Conservation (phyloP, 2,113 vertebrate species). For the Numenius arquata region DNA sequence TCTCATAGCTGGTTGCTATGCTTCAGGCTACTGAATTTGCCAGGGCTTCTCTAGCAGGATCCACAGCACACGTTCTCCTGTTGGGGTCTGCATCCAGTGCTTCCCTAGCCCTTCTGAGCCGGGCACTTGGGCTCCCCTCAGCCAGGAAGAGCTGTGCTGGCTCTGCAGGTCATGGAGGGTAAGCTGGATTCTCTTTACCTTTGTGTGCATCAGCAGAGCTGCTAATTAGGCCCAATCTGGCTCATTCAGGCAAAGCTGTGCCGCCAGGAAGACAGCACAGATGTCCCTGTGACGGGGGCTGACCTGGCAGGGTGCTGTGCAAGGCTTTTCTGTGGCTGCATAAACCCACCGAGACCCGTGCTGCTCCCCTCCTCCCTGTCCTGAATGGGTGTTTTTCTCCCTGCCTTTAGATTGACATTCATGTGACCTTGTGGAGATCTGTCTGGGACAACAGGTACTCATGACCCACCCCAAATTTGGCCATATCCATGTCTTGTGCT, state of each 20-base stretch:
- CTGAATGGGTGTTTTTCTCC: not conserved
- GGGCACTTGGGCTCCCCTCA: accelerated
- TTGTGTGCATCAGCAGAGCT: constrained; percentile 61
- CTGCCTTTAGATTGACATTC: not conserved
- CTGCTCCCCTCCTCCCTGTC: not conserved
- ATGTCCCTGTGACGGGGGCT: constrained; percentile 31
- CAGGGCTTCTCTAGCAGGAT: not conserved
- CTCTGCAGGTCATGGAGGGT: constrained; percentile 62
- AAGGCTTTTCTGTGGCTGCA: not conserved
- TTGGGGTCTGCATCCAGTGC: not conserved
- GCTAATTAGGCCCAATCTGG: constrained; percentile 64
- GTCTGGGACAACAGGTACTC: not conserved
- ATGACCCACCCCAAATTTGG: not conserved
- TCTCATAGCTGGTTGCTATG: not conserved
- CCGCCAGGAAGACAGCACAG: constrained; percentile 43
- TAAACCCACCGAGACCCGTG: not conserved
- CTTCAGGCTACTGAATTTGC: not conserved
- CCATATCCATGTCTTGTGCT: not conserved
- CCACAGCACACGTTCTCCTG: accelerated
- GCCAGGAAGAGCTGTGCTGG: constrained; percentile 8
- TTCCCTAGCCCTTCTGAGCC: not conserved
- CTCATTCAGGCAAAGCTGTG: constrained; percentile 59
- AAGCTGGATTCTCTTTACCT: constrained; percentile 67
- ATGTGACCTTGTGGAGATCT: not conserved
- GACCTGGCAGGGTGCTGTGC: constrained; percentile 43